phyloP scores from a whole-genome alignment of 2,888 invertebrate genomes.

The Sarcophaga carnaria region DNA sequence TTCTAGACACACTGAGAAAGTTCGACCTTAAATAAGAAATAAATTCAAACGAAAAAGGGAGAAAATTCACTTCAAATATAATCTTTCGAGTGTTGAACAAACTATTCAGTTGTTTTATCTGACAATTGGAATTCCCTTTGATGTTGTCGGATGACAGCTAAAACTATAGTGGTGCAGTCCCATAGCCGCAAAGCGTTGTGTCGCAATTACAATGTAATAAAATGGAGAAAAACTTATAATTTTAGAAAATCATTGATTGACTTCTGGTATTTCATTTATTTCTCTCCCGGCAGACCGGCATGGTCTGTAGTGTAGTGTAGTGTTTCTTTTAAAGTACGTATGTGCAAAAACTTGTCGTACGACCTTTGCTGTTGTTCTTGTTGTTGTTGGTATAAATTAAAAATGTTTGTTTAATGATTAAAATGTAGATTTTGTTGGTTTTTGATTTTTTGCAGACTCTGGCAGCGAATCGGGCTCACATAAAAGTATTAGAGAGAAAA shows the following conservation, averaged over 20 bases:
- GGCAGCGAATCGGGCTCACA: slow-evolving; percentile 95
- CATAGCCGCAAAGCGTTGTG: slow-evolving; percentile 10
- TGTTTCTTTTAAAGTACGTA: no score
- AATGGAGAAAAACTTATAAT: slow-evolving; percentile 48
- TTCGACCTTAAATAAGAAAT: not conserved
- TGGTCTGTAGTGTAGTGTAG: no score
- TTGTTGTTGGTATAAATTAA: slow-evolving; percentile 46
- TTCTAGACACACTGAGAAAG: not conserved
- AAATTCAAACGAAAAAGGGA: slow-evolving; percentile 14
- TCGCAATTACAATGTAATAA: slow-evolving; percentile 23
- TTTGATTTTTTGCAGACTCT: slow-evolving; percentile 87
- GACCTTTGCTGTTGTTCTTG: slow-evolving; percentile 19
- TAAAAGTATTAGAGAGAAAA: slow-evolving; percentile 87
- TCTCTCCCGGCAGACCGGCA: no score
- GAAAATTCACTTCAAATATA: not conserved
- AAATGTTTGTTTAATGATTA: slow-evolving; percentile 65
- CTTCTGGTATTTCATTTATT: slow-evolving; percentile 13
- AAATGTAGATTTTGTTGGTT: slow-evolving; percentile 68
- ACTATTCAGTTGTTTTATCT: slow-evolving; percentile 50
- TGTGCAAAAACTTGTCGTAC: no score
- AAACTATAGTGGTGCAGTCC: not conserved
- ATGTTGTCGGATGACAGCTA: slow-evolving; percentile 48
- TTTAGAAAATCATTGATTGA: slow-evolving; percentile 59
- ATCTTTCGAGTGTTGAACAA: slow-evolving; percentile 31
- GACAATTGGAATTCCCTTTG: slow-evolving; percentile 66